Conservation (phyloP, 2,888 invertebrate genomes). For the Melitaea athalia region DNA sequence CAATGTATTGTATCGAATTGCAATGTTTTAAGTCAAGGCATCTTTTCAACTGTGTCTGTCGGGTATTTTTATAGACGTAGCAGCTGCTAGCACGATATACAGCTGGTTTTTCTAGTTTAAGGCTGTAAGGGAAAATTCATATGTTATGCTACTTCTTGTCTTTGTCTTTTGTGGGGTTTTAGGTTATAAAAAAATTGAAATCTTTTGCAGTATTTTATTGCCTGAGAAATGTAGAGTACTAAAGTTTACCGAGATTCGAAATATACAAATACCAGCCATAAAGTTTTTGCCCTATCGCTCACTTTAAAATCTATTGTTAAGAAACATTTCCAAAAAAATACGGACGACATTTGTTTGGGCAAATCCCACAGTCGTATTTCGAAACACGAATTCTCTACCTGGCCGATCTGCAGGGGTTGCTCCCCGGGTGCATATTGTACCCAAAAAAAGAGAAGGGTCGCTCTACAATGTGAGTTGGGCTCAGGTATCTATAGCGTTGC, state of each 20-base stretch:
- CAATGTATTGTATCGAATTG: slow-evolving; percentile 55
- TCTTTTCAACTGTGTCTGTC: slow-evolving; percentile 48
- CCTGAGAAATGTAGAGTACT: too few relatives aligned
- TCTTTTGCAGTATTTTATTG: too few relatives aligned
- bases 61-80: slow-evolving; percentile 45
- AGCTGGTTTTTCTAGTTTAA: slow-evolving; percentile 51
- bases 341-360: slow-evolving; percentile 48
- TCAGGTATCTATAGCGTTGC: slow-evolving; percentile 45
- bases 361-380: slow-evolving; percentile 61
- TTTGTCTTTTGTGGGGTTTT: not conserved
- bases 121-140: slow-evolving; percentile 3
- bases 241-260: too few relatives aligned
- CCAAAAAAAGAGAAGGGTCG: slow-evolving; percentile 78
- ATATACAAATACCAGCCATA: not conserved
- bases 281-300: slow-evolving; percentile 11
- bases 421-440: slow-evolving; percentile 66
- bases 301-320: slow-evolving; percentile 45
- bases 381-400: slow-evolving; percentile 68
- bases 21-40: slow-evolving; percentile 53
- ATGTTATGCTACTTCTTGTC: not conserved
- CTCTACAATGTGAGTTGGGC: slow-evolving; percentile 51
- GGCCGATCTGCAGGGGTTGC: slow-evolving; percentile 64
- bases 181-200: not conserved
- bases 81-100: slow-evolving; percentile 58
- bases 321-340: slow-evolving; percentile 55